Evolutionary conservation across 2,888 invertebrate species (phyloP).

Genomic region (Meganola albula): DNA sequence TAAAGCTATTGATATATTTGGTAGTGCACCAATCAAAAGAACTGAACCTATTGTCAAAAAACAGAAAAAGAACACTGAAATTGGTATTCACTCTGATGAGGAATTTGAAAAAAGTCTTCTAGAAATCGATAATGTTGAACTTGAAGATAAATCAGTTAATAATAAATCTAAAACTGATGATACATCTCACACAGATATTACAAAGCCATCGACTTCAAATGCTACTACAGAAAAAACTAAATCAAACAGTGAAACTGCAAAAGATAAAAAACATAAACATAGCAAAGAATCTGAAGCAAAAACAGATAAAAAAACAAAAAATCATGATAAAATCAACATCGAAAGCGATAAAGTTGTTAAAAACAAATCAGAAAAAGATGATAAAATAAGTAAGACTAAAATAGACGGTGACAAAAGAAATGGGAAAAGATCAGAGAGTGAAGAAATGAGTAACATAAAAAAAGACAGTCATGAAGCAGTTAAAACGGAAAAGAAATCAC

Average conservation of each 20-base stretch:
- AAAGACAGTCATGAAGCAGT: slow-evolving; percentile 9
- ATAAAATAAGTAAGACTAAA: slow-evolving; percentile 8
- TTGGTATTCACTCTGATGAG: slow-evolving; percentile 81
- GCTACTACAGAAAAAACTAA: no score
- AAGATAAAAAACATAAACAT: slow-evolving; percentile 2
- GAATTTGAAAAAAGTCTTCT: slow-evolving; percentile 83
- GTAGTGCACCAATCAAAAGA: slow-evolving; percentile 78
- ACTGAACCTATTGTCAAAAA: slow-evolving; percentile 67
- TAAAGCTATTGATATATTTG: slow-evolving; percentile 79
- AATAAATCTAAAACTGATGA: slow-evolving; percentile 3
- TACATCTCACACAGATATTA: slow-evolving; percentile 1
- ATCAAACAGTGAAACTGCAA: no score
- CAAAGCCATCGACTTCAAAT: no score
- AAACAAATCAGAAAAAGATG: slow-evolving; percentile 11
- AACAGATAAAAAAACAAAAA: background rate
- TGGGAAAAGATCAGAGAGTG: slow-evolving; percentile 5
- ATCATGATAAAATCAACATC: slow-evolving; percentile 8
- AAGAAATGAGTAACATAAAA: slow-evolving; percentile 3
- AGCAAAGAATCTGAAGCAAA: background rate
- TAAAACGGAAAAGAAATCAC: slow-evolving; percentile 14
- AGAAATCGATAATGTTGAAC: slow-evolving; percentile 78
- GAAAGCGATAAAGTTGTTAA: slow-evolving; percentile 5
- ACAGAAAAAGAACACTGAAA: slow-evolving; percentile 56
- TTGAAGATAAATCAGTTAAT: slow-evolving; percentile 15
- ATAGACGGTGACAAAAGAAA: slow-evolving; percentile 6